Base-by-base conservation (phyloP, 2,113 vertebrate species). In the Gobius niger region DNA sequence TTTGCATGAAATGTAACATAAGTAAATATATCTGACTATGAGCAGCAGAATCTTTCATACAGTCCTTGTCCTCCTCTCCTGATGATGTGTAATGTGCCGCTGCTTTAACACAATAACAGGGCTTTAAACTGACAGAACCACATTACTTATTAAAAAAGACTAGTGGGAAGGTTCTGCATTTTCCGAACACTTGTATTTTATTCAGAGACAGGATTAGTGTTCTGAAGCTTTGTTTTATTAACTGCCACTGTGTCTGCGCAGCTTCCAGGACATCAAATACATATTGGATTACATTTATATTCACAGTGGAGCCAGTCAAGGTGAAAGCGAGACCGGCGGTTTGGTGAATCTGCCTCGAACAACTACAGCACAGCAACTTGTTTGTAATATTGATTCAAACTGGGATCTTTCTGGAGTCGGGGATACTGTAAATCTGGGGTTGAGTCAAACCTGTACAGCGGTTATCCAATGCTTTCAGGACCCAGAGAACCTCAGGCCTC, bases 321-420 rank as follows among this genome's bases (percentile, higher is more conserved):
- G 12, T 9, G 7, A 73, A 7, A 47, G n/a, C 15, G 46, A 54
- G n/a, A 66, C 40, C 60, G 40, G 46, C 50, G 51, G 53, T 40
- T 46, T 34, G 34, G 54, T 44, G 41, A 57, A 52, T 16, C 24
- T 67, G 78, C 65, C 51, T 53, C 9, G 19, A 67, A 49, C 49
- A 75, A 59, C 70, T 82, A 66, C 34, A 73, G 10, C 67, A 44
- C 40, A 11, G 69, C 46, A 72, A 24, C 52, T 47, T 65, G 9
- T 70, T 72, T 78, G 47, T 68, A 78, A 76, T 71, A 78, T 78
- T 71, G 68, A 71, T 81, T 68, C 61, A 76, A 62, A 49, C 50
- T 41, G 49, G 59, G 63, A 67, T 46, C 14, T 60, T 13, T 15
- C 40, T 3, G 54, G 54, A 41, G 12, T 24, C 2, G 10, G 40